Base-by-base conservation (phyloP, 2,113 vertebrate genomes). In the Crotalus helleri region DNA sequence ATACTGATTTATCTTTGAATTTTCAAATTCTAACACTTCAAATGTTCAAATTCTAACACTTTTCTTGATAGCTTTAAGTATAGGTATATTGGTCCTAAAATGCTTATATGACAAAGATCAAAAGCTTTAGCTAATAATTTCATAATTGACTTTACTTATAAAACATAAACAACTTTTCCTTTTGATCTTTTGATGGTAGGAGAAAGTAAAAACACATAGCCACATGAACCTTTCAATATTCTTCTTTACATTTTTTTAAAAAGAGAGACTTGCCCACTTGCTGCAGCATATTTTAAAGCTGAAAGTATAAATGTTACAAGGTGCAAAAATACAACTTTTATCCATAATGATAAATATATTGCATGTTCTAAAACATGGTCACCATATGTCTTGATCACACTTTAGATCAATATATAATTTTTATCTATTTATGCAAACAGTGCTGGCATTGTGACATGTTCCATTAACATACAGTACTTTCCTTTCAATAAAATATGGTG, bases 271-370 rank as follows among this genome's bases (percentile, higher is more conserved):
- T 23, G 85, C 44, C 85, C 0, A 0, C 54, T 93, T 93, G 58
- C 0, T 89, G 0, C 49, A 94, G 64, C 13, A 81, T 11, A 39
- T 90, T 91, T 91, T n/a, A n/a, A 29, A 11, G 23, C 2, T 81
- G 0, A 0, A 87, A 85, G 19, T 0, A 0, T 85, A 90, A 81
- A 81, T 0, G 0, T 33, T 17, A 0, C 26, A 33, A 49, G 0
- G 0, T 0, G 0, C 19, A 53, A 86, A 0, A 0, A 92, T 85
- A 61, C 3, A 29, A 8, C 44, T 6, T 1, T 64, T 92, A 89
- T 61, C 57, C 85, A 39, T 19, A 57, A 49, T 19, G 90, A 90
- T 74, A 85, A 92, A 89, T 0, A 0, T 15, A 69, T 88, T 88
- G 5, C 4, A 11, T 4, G 4, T 94, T 89, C 90, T 88, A 29